phyloP scores from a whole-genome alignment of 2,113 vertebrate species.

The Gobio gobio region DNA sequence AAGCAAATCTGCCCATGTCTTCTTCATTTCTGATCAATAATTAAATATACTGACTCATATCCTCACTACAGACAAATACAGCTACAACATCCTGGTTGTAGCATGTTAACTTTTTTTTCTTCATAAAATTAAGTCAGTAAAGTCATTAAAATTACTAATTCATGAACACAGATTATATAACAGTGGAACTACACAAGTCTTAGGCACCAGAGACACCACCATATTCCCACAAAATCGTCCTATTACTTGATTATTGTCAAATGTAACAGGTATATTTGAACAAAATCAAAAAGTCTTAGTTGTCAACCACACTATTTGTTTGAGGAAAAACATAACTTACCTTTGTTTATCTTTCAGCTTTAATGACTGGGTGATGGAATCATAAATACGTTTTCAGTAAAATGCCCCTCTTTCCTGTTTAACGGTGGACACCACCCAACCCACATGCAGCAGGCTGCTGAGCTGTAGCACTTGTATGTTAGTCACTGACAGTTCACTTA shows the following conservation, averaged over 20 bases:
- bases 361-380: slow-evolving; percentile 3
- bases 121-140: background rate
- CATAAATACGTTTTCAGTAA: slow-evolving; percentile 15
- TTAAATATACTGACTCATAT: background rate
- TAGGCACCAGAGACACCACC: background rate
- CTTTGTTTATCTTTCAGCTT: slow-evolving; percentile 22
- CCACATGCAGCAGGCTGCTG: slow-evolving; percentile 54
- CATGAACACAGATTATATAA: background rate
- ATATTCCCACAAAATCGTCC: background rate
- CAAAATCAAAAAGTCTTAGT: background rate
- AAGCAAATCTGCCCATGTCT: background rate
- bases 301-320: background rate
- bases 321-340: slow-evolving; percentile 9
- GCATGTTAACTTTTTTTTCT: background rate
- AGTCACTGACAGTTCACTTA: slow-evolving; percentile 58
- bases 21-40: background rate
- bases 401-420: background rate
- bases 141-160: background rate
- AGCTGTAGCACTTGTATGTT: slow-evolving; percentile 54
- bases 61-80: background rate
- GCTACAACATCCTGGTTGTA: background rate
- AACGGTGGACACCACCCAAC: slow-evolving; percentile 28
- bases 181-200: background rate
- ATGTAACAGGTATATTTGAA: background rate
- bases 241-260: background rate